Percentiles rank a stretch among this genome's conserved stretches.
phyloP scores from a whole-genome alignment of 2,797 vertebrate species.

The Poecilia gillii region DNA sequence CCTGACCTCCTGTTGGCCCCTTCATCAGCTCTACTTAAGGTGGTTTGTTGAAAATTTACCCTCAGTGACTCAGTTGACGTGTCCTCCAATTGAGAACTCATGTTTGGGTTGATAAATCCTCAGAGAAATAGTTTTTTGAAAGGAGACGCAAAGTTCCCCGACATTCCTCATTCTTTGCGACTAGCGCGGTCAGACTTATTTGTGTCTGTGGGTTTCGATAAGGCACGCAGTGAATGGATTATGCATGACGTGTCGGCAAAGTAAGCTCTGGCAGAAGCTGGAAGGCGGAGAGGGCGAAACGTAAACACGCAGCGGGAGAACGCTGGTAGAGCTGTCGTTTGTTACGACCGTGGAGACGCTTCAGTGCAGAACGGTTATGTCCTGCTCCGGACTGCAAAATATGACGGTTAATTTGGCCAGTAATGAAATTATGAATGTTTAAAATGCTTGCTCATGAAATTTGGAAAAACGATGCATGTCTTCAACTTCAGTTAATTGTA shows the following conservation, averaged over 20 bases:
- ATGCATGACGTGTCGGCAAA: slow-evolving; percentile 56
- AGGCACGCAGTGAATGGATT: slow-evolving; percentile 57
- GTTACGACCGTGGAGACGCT: slow-evolving; percentile 1
- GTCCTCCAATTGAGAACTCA: slow-evolving; percentile 33
- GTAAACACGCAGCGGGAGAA: slow-evolving; percentile 12
- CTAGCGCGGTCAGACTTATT: slow-evolving; percentile 48
- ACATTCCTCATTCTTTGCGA: slow-evolving; percentile 29
- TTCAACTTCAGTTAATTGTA: neutral
- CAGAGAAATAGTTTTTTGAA: neutral
- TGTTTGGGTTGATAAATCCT: slow-evolving; percentile 35
- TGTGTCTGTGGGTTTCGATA: slow-evolving; percentile 61
- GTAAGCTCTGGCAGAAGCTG: slow-evolving; percentile 34
- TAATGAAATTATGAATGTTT: neutral
- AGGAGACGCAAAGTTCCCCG: slow-evolving; percentile 15
- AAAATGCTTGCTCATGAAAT: neutral
- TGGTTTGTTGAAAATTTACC: slow-evolving; percentile 38
- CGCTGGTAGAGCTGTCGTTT: slow-evolving; percentile 4
- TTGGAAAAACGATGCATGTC: neutral
- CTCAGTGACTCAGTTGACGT: slow-evolving; percentile 20
- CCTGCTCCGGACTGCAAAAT: neutral
- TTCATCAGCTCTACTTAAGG: slow-evolving; percentile 32
- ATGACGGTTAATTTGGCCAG: neutral
- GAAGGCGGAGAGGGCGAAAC: slow-evolving; percentile 19
- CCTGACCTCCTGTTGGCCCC: slow-evolving; percentile 43
- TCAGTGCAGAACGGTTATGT: neutral